These are phyloP conservation scores for Idris sp. DNA, from an alignment of 1,140 invertebrate genomes.

Conservation along the genomic window DNA sequence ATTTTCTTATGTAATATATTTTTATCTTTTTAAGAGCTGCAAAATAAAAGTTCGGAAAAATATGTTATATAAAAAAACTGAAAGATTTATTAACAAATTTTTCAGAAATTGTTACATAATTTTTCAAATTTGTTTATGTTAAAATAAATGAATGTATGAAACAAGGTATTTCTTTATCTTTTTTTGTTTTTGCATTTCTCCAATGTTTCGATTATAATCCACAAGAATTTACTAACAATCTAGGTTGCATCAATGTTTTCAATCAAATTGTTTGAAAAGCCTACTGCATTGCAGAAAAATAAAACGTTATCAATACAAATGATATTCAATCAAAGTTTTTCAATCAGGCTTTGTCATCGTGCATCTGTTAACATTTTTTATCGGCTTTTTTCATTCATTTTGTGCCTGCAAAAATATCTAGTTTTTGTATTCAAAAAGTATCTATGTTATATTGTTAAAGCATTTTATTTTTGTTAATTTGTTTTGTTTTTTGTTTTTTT, in stretches of 20 bases:
- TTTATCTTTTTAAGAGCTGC: too few species aligned
- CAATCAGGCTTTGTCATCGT: slow-evolving; percentile 12
- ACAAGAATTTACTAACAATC: slow-evolving; percentile 12
- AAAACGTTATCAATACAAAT: slow-evolving; percentile 11
- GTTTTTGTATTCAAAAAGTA: too few species aligned
- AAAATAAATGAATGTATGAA: too few species aligned
- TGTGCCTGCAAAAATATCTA: slow-evolving; percentile 24
- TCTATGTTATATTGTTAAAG: slow-evolving; percentile 28
- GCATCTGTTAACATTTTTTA: slow-evolving; percentile 38
- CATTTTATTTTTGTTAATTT: slow-evolving; percentile 28
- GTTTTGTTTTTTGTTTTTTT: too few species aligned
- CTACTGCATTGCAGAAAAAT: background rate
- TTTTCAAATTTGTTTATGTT: too few species aligned
- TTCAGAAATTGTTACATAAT: too few species aligned
- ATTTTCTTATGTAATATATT: too few species aligned
- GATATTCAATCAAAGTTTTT: slow-evolving; percentile 23
- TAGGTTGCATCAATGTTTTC: background rate
- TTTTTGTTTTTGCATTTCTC: slow-evolving; percentile 11
- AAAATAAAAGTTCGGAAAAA: too few species aligned
- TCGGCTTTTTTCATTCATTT: slow-evolving; percentile 23
- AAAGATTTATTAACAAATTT: too few species aligned
- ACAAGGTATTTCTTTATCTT: too few species aligned
- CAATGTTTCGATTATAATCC: background rate
- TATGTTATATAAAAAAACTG: too few species aligned
- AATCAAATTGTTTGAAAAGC: slow-evolving; percentile 5